Conservation (phyloP, 1,140 invertebrate genomes). For the Hycleus cichorii region DNA sequence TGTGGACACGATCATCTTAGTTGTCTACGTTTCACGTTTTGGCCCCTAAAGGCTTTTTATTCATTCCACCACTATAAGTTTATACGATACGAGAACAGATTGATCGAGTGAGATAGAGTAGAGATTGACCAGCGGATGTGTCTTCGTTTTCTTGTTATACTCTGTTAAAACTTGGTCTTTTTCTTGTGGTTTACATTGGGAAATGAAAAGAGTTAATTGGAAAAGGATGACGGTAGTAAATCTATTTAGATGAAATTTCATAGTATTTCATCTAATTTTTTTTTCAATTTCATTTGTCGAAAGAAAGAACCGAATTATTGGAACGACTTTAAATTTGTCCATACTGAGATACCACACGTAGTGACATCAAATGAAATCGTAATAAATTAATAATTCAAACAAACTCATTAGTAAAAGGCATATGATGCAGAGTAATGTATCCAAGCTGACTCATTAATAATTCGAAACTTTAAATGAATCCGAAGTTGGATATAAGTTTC, state of each 20-base stretch:
- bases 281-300: no score
- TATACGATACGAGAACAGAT: neutral
- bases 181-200: neutral
- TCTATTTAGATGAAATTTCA: neutral
- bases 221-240: conserved; percentile 10
- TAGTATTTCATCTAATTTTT: neutral
- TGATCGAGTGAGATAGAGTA: conserved; percentile 13
- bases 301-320: no score
- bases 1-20: no score
- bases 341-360: no score
- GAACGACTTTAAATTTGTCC: no score
- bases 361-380: conserved; percentile 19
- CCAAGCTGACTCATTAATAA: conserved; percentile 39
- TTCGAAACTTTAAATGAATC: conserved; percentile 40
- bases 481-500: conserved; percentile 34
- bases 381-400: conserved; percentile 38
- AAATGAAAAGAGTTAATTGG: conserved; percentile 10
- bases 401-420: conserved; percentile 34
- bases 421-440: conserved; percentile 34
- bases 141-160: no score
- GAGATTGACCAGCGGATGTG: neutral
- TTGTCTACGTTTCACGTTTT: no score
- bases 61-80: no score
- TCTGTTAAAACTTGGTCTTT: no score
- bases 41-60: no score